Evolutionary conservation across 1,140 invertebrate genomes (phyloP).

Genomic region (Calephelis nemesis): DNA sequence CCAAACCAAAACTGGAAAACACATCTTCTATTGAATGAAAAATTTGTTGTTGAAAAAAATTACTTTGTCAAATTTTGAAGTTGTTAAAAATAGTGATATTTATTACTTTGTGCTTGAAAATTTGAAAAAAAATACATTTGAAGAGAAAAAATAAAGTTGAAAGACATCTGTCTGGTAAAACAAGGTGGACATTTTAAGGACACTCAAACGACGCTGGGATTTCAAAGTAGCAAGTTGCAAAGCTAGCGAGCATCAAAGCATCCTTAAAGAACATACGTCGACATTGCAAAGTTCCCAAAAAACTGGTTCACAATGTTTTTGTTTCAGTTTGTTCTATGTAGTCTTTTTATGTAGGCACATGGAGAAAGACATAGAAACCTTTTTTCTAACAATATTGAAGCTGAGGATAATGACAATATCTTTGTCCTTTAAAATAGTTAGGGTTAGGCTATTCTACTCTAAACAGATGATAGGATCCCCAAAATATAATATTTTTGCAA

Average conservation of each 20-base stretch:
- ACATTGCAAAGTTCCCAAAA: conserved; percentile 17
- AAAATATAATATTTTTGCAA: too few species aligned
- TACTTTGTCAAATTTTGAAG: too few species aligned
- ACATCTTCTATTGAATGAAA: too few species aligned
- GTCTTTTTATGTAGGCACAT: conserved; percentile 9
- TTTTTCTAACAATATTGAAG: not conserved
- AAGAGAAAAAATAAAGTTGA: not conserved
- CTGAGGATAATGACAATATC: too few species aligned
- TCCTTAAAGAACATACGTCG: conserved; percentile 20
- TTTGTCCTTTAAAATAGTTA: too few species aligned
- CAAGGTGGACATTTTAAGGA: conserved; percentile 19
- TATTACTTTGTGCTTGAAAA: too few species aligned
- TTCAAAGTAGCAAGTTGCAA: conserved; percentile 28
- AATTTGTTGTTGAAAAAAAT: too few species aligned
- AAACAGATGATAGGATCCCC: too few species aligned
- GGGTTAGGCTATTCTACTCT: too few species aligned
- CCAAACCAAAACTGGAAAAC: too few species aligned
- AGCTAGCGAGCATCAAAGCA: conserved; percentile 19
- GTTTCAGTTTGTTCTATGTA: conserved; percentile 7
- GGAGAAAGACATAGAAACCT: not conserved
- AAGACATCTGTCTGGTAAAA: conserved; percentile 13
- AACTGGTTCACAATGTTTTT: conserved; percentile 22
- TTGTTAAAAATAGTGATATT: too few species aligned
- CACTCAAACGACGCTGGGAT: conserved; percentile 30
- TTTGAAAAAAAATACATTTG: too few species aligned